phyloP scores from a whole-genome alignment of 2,797 vertebrate species.

The Pipistrellus pygmaeus region DNA sequence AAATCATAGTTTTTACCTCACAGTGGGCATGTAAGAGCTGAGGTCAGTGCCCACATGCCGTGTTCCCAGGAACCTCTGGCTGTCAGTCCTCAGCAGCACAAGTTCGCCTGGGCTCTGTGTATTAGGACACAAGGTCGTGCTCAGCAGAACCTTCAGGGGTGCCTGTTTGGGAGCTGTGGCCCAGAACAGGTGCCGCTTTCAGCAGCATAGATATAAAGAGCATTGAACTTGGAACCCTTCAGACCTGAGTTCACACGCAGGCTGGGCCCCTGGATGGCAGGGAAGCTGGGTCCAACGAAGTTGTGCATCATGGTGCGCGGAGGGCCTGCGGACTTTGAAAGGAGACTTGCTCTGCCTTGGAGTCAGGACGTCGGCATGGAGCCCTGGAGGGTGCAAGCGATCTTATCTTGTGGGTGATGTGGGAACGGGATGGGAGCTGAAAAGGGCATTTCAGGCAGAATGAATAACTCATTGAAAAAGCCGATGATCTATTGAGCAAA shows the following conservation, averaged over 20 bases:
- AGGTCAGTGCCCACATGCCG: background rate
- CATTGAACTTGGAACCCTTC: background rate
- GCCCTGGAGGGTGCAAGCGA: background rate
- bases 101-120: background rate
- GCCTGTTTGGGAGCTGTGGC: background rate
- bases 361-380: background rate
- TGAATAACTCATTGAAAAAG: background rate
- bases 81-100: background rate
- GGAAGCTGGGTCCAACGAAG: background rate
- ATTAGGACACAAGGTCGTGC: background rate
- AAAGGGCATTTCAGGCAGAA: background rate
- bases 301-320: accelerated
- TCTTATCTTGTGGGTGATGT: background rate
- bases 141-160: background rate
- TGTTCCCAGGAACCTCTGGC: background rate
- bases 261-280: background rate
- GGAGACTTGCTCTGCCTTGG: background rate
- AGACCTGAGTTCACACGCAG: background rate
- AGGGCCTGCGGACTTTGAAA: accelerated
- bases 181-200: background rate
- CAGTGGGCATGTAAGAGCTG: background rate
- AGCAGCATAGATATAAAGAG: background rate
- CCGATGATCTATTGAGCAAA: background rate
- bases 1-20: background rate
- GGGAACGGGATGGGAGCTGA: background rate